Evolutionary conservation across 2,888 invertebrate species (phyloP).

Genomic region (Endotricha flammealis): DNA sequence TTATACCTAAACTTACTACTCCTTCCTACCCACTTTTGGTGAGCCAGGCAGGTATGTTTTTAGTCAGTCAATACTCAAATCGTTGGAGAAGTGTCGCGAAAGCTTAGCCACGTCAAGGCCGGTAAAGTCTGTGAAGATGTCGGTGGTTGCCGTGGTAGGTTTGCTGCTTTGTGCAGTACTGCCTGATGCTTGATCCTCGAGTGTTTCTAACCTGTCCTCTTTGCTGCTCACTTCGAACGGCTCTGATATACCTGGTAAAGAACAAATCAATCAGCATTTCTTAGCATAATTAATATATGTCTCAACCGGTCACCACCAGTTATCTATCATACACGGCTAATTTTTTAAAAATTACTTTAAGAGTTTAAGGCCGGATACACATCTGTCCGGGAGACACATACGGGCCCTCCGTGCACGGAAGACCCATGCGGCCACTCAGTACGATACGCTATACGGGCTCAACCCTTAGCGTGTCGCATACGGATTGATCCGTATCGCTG

Average conservation of each 20-base stretch:
- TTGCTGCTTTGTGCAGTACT: slow-evolving; percentile 40
- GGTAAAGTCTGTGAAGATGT: slow-evolving; percentile 69
- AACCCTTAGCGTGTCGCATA: too few relatives aligned
- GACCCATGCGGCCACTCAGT: too few relatives aligned
- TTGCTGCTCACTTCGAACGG: slow-evolving; percentile 70
- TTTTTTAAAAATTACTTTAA: too few relatives aligned
- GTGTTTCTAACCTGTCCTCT: slow-evolving; percentile 47
- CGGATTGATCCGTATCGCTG: too few relatives aligned
- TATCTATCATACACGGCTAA: too few relatives aligned
- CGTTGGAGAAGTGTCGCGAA: slow-evolving; percentile 70
- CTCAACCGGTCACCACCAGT: too few relatives aligned
- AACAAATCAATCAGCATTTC: not conserved
- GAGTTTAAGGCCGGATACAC: too few relatives aligned
- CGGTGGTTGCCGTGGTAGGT: slow-evolving; percentile 47
- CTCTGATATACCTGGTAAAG: slow-evolving; percentile 60
- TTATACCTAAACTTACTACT: too few relatives aligned
- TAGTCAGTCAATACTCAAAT: slow-evolving; percentile 75
- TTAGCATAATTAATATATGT: too few relatives aligned
- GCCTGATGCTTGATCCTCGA: slow-evolving; percentile 46
- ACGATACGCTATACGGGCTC: too few relatives aligned
- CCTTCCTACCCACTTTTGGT: slow-evolving; percentile 43
- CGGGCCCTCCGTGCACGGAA: too few relatives aligned
- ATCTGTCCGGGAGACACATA: too few relatives aligned
- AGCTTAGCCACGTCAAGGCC: slow-evolving; percentile 67
- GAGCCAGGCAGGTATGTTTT: slow-evolving; percentile 64